Conservation (phyloP, 1,140 invertebrate species). For the Conus betulinus region DNA sequence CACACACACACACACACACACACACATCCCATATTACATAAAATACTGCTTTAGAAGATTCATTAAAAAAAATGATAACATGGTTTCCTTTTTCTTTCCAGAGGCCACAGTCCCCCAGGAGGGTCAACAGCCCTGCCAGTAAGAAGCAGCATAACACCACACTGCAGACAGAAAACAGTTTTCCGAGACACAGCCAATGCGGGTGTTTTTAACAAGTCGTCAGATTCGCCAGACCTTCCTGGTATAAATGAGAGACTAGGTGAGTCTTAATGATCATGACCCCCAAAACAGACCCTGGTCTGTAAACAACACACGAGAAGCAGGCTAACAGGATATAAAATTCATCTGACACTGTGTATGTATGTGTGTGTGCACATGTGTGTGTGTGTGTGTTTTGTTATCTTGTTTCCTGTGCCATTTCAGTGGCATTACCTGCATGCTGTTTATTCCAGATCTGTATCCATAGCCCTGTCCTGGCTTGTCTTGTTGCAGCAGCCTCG, state of each 20-base stretch:
- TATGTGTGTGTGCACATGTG: slow-evolving; percentile 4
- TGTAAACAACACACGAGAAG: too few species aligned
- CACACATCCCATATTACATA: background rate
- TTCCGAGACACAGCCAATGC: background rate
- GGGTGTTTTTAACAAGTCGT: background rate
- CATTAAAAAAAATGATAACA: background rate
- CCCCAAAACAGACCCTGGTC: too few species aligned
- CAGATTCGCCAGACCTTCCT: slow-evolving; percentile 51
- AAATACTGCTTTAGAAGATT: too few species aligned
- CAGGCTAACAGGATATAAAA: too few species aligned
- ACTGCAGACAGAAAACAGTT: slow-evolving; percentile 15
- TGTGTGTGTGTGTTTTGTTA: background rate
- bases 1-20: background rate
- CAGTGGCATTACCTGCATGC: too few species aligned
- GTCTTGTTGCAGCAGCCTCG: too few species aligned
- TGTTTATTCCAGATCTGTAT: too few species aligned
- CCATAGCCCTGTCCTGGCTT: too few species aligned
- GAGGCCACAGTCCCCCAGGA: slow-evolving; percentile 5
- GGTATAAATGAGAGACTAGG: slow-evolving; percentile 70
- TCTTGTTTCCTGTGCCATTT: too few species aligned
- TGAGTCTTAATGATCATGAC: slow-evolving; percentile 29
- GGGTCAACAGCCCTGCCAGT: background rate
- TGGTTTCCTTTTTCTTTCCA: background rate
- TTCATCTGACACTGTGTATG: background rate
- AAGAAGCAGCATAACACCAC: background rate